Evolutionary conservation across 2,797 vertebrate genomes (phyloP), one percentile per base, ranked within the genome.

Genomic region (Dicrostonyx torquatus): DNA sequence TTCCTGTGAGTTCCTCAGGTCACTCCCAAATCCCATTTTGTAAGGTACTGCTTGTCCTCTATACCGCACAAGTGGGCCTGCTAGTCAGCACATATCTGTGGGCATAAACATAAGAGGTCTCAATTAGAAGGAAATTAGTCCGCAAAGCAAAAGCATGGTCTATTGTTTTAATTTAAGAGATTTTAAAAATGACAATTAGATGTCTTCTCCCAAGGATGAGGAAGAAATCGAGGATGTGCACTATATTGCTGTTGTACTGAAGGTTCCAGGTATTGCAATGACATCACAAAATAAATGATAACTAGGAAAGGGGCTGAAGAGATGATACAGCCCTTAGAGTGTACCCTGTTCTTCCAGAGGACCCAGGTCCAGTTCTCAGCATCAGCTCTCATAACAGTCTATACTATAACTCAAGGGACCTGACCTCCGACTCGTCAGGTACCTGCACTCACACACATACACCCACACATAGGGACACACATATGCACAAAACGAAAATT

Each of bases 21-120:
- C 99, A 97, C 98, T 99, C 98, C 99, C 99, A 97, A 99, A 99
- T 95, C 99, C 99, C 99, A 99, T 99, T 96, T 98, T 97, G 96
- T 98, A 98, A 98, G 98, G 98, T 98, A 98, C 98, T 97, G 93
- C 97, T 98, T 93, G 66, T 96, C 97, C 95, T 95, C 88, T 97
- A 97, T 97, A 93, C 97, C 93, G 94, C 95, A 94, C 96, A 97
- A 97, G 24, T 94, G 88, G 87, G 92, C 97, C 95, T 98, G 99
- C 97, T 98, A 96, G 97, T 98, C 98, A 99, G 98, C 98, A 99
- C 98, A 98, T 98, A 95, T 94, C 97, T 98, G 93, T 94, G 83
- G 97, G 97, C 96, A 96, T 73, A 98, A 97, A 93, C 31, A 97
- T 18, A 98, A 96, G 0, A 93, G 96, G 0, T 94, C 26, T 50